Percentiles rank a stretch among this genome's conserved stretches.
phyloP scores from a whole-genome alignment of 1,140 invertebrate genomes.

The Micrasema longulum region DNA sequence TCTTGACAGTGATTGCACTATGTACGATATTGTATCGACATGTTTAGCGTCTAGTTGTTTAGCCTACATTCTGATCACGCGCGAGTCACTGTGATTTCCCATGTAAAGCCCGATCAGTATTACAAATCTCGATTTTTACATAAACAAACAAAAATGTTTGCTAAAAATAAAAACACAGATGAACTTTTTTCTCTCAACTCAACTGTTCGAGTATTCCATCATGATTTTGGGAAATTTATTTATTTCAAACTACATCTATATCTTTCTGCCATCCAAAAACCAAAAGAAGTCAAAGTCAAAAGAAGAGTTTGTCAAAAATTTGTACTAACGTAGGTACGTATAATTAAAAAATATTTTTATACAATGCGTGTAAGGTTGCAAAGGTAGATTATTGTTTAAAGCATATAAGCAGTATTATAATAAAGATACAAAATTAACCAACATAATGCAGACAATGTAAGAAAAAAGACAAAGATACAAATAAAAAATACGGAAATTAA shows the following conservation, averaged over 20 bases:
- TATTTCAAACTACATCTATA: neutral
- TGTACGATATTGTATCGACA: neutral
- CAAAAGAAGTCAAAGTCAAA: too few relatives aligned
- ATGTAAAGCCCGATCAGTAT: neutral
- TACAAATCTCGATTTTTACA: neutral
- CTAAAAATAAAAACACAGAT: neutral
- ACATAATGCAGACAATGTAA: too few relatives aligned
- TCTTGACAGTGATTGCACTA: conserved; percentile 27
- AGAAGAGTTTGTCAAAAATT: too few relatives aligned
- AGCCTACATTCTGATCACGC: conserved; percentile 23
- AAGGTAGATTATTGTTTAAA: too few relatives aligned
- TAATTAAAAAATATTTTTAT: too few relatives aligned
- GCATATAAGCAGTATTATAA: too few relatives aligned
- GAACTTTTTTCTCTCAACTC: neutral
- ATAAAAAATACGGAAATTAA: too few relatives aligned
- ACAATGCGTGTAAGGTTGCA: too few relatives aligned
- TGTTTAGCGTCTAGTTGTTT: neutral
- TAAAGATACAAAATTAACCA: too few relatives aligned
- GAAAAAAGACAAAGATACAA: too few relatives aligned
- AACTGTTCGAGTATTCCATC: neutral
- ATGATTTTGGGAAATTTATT: neutral
- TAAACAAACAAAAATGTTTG: neutral
- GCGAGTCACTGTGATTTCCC: neutral
- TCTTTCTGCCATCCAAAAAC: neutral
- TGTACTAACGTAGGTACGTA: too few relatives aligned